A percentile compares a stretch with the other conserved stretches of the same genome.
These are phyloP conservation scores for Amphipoea oculea DNA, from an alignment of 2,888 invertebrate species.

Conservation along the genomic window DNA sequence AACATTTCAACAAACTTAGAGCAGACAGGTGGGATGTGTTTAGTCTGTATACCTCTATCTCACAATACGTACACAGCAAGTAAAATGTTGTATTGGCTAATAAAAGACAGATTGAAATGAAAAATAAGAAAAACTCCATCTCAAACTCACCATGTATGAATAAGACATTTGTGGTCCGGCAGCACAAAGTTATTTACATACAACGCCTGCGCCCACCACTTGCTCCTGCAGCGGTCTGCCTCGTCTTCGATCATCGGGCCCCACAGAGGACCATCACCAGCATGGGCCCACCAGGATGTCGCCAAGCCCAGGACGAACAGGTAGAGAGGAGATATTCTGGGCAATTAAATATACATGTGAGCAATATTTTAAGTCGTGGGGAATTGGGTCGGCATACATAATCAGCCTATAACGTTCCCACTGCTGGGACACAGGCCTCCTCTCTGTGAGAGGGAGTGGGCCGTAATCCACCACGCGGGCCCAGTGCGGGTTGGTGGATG, in stretches of 20 bases:
- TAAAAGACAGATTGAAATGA: background rate
- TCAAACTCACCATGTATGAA: constrained; percentile 78
- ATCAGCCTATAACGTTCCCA: too few relatives aligned
- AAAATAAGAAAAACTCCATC: background rate
- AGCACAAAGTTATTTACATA: constrained; percentile 77
- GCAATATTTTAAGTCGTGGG: background rate
- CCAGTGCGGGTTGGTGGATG: too few relatives aligned
- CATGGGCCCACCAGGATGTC: constrained; percentile 77
- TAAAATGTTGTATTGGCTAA: background rate
- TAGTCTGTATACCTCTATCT: background rate
- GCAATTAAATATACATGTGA: background rate
- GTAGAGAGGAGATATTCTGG: constrained; percentile 77
- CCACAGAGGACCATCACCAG: constrained; percentile 78
- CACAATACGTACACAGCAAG: background rate
- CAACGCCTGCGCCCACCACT: constrained; percentile 79
- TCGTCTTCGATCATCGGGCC: constrained; percentile 68
- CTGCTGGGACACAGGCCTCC: too few relatives aligned
- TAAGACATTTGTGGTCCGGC: constrained; percentile 75
- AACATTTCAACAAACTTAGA: background rate
- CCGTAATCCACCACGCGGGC: too few relatives aligned
- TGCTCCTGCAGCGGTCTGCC: constrained; percentile 72
- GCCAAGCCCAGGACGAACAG: constrained; percentile 75
- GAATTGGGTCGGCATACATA: too few relatives aligned
- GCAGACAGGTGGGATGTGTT: background rate
- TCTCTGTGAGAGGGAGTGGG: too few relatives aligned